Conservation (phyloP, 2,888 invertebrate genomes). For the Teleogryllus oceanicus region DNA sequence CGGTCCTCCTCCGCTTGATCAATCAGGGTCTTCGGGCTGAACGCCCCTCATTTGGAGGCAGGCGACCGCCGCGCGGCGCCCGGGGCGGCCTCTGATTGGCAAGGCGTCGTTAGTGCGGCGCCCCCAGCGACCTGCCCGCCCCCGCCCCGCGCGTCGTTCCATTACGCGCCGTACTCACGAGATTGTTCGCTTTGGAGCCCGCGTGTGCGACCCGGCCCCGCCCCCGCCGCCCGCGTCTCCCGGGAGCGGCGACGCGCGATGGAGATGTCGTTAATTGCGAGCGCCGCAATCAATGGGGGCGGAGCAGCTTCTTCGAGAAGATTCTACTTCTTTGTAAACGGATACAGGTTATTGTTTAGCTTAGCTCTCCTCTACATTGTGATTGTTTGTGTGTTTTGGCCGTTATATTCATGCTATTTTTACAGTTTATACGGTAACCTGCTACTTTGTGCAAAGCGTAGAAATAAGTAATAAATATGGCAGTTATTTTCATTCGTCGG, state of each 20-base stretch:
- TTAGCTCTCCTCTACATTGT: too few species aligned
- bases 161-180: background rate
- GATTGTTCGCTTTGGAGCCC: background rate
- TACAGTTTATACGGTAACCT: too few species aligned
- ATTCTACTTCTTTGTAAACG: too few species aligned
- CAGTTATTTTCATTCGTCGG: too few species aligned
- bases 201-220: background rate
- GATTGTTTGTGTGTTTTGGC: too few species aligned
- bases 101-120: background rate
- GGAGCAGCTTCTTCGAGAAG: too few species aligned
- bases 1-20: background rate
- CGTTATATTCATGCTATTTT: too few species aligned
- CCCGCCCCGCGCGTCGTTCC: background rate
- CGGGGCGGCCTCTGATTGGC: background rate
- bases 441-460: too few species aligned
- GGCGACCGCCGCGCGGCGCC: background rate
- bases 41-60: background rate
- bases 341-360: too few species aligned
- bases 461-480: too few species aligned
- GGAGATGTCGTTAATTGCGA: too few species aligned
- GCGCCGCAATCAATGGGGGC: too few species aligned
- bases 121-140: background rate
- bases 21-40: background rate
- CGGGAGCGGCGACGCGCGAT: background rate
- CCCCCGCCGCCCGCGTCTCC: background rate